Evolutionary conservation across 2,113 vertebrate genomes (phyloP), one percentile per base, ranked within the genome.

Genomic region (Beaufortia kweichowensis): DNA sequence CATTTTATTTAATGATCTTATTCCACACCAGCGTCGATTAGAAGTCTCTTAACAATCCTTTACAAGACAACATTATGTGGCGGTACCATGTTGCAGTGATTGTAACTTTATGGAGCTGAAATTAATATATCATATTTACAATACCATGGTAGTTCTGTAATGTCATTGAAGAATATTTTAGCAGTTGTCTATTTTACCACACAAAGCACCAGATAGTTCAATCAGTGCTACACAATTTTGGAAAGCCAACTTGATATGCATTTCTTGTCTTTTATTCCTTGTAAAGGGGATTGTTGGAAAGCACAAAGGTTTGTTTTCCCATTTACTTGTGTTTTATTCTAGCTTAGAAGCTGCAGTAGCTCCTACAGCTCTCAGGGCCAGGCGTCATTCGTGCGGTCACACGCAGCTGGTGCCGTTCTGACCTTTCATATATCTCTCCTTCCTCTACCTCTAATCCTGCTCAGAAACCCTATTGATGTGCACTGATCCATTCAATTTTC

Each of bases 391-490:
- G 1, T 23, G 23, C n/a, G 7, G 7, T 46, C 63, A 15, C 15
- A 8, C 9, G 2, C 41, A n/a, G 26, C 60, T 64, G 59, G 69
- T 71, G 29, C 29, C 46, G 48, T 3, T n/a, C 46, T 63, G 67
- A 79, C 35, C 28, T 50, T 74, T 61, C 24, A 50, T 59, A 35
- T 31, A n/a, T 28, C 19, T 35, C 14, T 65, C 50, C 15, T 28
- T 29, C 14, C 29, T 55, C 15, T 10, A 6, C 6, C 65, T 56
- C 6, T 46, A 26, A 17, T 63, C 67, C 62, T 26, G 28, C 31
- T 24, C 14, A 24, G 46, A 48, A 33, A 6, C 14, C 41, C n/a
- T 21, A 23, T 19, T 46, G 19, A 46, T 35, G 35, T 65, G n/a
- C 5, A 1, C 28, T 26, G 41, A 29, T 39, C 29, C 19, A 23